Base-by-base conservation (phyloP, 2,113 vertebrate genomes). In the Periophthalmodon schlosseri region DNA sequence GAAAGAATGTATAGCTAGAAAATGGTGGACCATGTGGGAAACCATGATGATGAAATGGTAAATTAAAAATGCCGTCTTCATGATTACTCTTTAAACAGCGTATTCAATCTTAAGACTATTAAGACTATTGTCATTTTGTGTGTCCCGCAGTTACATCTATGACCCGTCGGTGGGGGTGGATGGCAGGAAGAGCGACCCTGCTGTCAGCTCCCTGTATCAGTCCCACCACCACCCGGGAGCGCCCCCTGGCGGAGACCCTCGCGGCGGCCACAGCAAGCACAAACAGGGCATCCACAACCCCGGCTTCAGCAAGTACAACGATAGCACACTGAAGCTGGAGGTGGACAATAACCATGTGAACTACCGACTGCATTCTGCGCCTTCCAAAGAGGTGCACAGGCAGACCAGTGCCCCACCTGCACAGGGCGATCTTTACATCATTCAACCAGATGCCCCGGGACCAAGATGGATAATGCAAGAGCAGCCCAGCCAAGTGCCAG, bases 261-360 rank as follows among this genome's bases (percentile, higher is more conserved):
- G 18, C 36, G 0, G 20, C 63, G 2, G 13, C 68, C 79, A 72
- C 68, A 3, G 28, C 60, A 84, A 86, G 68, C 91, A 93, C 79
- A 92, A 91, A 72, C 80, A 93, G 47, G 93, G 91, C 71, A 87
- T 94, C 85, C 87, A 92, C 82, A 95, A 95, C 83, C 77, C 91
- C 75, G 93, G 87, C 77, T 94, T 89, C 90, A 92, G 80, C 87
- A 86, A 81, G 67, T 86, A 86, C 78, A 86, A 80, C 18, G 85
- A 90, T 68, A 90, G 88, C 76, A 83, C 88, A 0, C 86, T 88
- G 15, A 94, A 88, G 54, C 82, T 91, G 0, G 92, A 93, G 83
- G 88, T 77, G 9, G 93, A 94, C 87, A 94, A 95, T 82, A 95
- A 95, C 82, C 93, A 92, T 4, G 87, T 94, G 79, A 95, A 95